These are phyloP conservation scores for Illadopsis cleaveri DNA, from an alignment of 2,113 vertebrate species.

Conservation along the genomic window DNA sequence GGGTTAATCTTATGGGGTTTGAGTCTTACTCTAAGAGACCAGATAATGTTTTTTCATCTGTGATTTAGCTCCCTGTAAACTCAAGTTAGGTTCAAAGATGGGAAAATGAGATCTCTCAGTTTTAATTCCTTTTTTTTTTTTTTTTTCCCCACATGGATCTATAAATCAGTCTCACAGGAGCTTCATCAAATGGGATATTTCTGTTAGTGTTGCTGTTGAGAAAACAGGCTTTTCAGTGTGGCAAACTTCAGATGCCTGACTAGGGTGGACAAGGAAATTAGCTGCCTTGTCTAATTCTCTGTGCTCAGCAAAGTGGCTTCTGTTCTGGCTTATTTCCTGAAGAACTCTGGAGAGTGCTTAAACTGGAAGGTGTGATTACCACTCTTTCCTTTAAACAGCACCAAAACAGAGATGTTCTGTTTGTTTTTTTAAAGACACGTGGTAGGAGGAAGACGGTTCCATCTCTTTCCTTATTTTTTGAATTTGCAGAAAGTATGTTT, in stretches of 20 bases:
- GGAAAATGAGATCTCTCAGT: neutral
- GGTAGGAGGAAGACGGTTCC: neutral
- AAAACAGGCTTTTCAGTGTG: neutral
- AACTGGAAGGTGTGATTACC: neutral
- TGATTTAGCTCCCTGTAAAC: neutral
- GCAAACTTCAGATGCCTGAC: neutral
- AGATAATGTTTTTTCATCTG: neutral
- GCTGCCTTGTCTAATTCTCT: neutral
- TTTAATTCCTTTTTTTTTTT: neutral
- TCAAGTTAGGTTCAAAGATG: neutral
- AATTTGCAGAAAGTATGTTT: neutral
- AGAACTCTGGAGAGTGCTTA: neutral
- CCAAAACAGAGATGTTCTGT: neutral
- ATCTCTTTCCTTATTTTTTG: neutral
- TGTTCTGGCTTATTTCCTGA: neutral
- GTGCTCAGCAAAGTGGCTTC: neutral
- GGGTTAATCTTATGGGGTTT: neutral
- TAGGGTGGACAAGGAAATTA: neutral
- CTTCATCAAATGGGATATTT: neutral
- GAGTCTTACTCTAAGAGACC: neutral
- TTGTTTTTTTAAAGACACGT: neutral
- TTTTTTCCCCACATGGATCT: neutral
- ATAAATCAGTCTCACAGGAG: neutral
- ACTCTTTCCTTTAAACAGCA: neutral
- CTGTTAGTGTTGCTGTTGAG: neutral